Evolutionary conservation across 2,888 invertebrate species (phyloP), one percentile per base, ranked within the genome.

Genomic region (Tetrapedia diversipes): DNA sequence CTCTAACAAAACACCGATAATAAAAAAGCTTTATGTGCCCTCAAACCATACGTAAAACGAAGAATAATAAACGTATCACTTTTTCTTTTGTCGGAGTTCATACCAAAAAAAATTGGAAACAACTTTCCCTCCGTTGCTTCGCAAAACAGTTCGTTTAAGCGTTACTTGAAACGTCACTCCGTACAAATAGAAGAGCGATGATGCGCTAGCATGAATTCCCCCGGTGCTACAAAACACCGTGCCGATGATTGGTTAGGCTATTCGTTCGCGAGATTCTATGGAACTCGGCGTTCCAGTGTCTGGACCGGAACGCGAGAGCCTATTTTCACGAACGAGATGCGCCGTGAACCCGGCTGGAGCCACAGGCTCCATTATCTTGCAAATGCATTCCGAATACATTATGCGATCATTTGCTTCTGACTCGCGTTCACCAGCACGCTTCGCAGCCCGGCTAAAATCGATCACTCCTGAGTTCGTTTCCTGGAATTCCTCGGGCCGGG

Each of bases 231-330:
- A 34, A 32, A 54, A 16, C 24, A 19, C 14, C 22, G 56, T 27
- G 49, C 10, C 45, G 60, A 34, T 29, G 63, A 65, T 65, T 56
- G 34, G 54, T 14, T n/a, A 45, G 11, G 34, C 27, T 27, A 8
- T 27, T 63, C 32, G 39, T 24, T 47, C 37, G 29, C 37, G 7
- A 29, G 2, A n/a, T 51, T 39, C 11, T 24, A 32, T 27, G 49
- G 49, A 27, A 34, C 34, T 24, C 54, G 8, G 10, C 24, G 27
- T 41, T 2, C 4, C 2, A 14, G 27, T 60, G 60, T 57, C 77
- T 51, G 65, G 77, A 85, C n/a, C 82, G 82, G 84, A 81, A 86
- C 81, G 78, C 43, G 19, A 32, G 51, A 32, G 27, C 10, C 41
- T 29, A 54, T 67, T 74, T 64, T 65, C 60, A 75, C 37, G 53